Evolutionary conservation across 2,797 vertebrate species (phyloP).

Genomic region (Gallinago solitaria): DNA sequence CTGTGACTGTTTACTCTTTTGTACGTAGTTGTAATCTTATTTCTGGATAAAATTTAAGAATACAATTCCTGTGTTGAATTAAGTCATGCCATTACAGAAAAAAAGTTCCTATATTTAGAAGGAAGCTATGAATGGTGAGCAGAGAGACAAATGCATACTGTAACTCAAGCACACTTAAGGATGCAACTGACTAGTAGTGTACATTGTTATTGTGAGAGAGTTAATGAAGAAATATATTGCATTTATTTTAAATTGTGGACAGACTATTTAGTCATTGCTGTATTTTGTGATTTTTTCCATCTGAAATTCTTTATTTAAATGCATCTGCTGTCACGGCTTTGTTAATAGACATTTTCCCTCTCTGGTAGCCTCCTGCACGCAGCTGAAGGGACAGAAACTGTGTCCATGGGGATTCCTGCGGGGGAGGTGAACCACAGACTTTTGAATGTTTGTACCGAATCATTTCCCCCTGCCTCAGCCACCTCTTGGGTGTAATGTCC

Average conservation of each 20-base stretch:
- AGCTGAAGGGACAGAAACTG: neutral
- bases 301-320: neutral
- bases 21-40: neutral
- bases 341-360: neutral
- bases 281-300: neutral
- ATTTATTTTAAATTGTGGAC: neutral
- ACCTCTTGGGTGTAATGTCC: neutral
- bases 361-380: neutral
- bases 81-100: neutral
- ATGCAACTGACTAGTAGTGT: neutral
- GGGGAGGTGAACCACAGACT: neutral
- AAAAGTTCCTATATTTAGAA: neutral
- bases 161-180: neutral
- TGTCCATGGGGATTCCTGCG: neutral
- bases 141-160: neutral
- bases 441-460: neutral
- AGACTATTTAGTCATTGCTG: neutral
- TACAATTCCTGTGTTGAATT: neutral
- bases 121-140: neutral
- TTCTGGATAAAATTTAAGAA: neutral
- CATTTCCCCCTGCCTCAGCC: neutral
- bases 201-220: neutral
- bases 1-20: neutral
- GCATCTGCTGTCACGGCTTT: rapidly evolving
- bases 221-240: neutral